These are phyloP conservation scores for Ctenoplectra terminalis DNA, from an alignment of 1,140 invertebrate species.

Conservation along the genomic window DNA sequence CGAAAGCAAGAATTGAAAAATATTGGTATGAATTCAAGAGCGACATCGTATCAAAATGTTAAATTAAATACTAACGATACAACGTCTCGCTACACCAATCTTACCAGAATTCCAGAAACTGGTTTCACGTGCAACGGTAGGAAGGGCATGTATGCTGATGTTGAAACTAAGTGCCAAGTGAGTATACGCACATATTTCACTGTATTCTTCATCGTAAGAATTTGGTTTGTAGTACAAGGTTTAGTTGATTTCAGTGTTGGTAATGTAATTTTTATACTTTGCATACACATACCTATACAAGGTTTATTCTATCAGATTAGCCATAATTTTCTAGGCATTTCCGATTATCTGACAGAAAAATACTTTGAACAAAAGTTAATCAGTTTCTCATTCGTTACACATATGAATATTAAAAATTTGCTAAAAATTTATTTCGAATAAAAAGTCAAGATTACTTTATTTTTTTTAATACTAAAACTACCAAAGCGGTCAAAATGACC, in stretches of 20 bases:
- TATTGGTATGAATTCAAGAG: background rate
- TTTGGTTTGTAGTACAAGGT: background rate
- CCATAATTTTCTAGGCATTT: too few relatives aligned
- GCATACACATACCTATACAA: background rate
- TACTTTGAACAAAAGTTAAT: too few relatives aligned
- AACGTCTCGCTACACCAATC: conserved; percentile 74
- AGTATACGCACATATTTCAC: conserved; percentile 40
- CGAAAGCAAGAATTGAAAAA: conserved; percentile 19
- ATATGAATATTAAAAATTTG: too few relatives aligned
- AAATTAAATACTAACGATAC: background rate
- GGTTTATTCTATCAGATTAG: too few relatives aligned
- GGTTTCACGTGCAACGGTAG: conserved; percentile 88
- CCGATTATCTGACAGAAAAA: too few relatives aligned
- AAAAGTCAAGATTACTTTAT: too few relatives aligned
- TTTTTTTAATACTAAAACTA: too few relatives aligned
- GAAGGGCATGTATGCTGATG: conserved; percentile 91
- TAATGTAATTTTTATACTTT: background rate
- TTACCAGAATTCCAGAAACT: conserved; percentile 85
- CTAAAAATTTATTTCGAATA: too few relatives aligned
- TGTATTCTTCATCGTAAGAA: background rate
- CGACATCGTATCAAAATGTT: conserved; percentile 18
- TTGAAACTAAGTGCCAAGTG: conserved; percentile 92
- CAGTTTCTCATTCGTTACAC: too few relatives aligned
- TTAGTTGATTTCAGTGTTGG: background rate
- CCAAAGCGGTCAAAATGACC: too few relatives aligned